Base-by-base conservation (phyloP, 2,113 vertebrate genomes). In the Gorsachius goisagi region DNA sequence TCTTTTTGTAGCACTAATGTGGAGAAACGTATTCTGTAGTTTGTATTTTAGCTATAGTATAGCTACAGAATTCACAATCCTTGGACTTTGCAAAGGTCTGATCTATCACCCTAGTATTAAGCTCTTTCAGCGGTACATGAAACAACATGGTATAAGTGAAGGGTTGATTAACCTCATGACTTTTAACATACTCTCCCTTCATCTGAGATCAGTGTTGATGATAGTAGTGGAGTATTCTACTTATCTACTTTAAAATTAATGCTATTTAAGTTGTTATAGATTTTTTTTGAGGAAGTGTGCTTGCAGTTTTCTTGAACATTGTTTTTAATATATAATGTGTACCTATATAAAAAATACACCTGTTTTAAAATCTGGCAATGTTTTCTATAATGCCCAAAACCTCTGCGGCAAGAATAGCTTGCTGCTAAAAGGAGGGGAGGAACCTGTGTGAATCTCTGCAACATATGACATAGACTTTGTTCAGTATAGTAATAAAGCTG, bases 401-500 rank as follows among this genome's bases (percentile, higher is more conserved):
- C 12, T 67, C n/a, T 81, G 9, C 15, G 58, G 58, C 37, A 79
- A 60, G 55, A 62, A n/a, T 4, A 47, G 19, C 18, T 37, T n/a
- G 47, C 33, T 32, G 33, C 23, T n/a, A 32, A 75, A 41, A 22
- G 8, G 8, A 47, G 12, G 37, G 41, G 32, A 44, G 17, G 41
- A 73, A 14, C 13, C 15, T 26, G 0, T 49, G 37, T 80, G 47
- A 73, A 12, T 17, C 24, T 60, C 53, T 77, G 27, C 33, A 45
- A 13, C 1, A 3, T 21, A 11, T 2, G 24, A 20, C 6, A 6
- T 4, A 4, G 5, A 20, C 4, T 15, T 33, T 69, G 8, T 17
- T 72, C 55, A 18, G 5, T 32, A 15, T 1, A 24, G 50, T n/a
- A 19, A 18, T 45, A 18, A 82, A 82, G 14, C 28, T 47, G 30